Evolutionary conservation across 2,797 vertebrate genomes (phyloP).

Genomic region (Malacoraja senta): DNA sequence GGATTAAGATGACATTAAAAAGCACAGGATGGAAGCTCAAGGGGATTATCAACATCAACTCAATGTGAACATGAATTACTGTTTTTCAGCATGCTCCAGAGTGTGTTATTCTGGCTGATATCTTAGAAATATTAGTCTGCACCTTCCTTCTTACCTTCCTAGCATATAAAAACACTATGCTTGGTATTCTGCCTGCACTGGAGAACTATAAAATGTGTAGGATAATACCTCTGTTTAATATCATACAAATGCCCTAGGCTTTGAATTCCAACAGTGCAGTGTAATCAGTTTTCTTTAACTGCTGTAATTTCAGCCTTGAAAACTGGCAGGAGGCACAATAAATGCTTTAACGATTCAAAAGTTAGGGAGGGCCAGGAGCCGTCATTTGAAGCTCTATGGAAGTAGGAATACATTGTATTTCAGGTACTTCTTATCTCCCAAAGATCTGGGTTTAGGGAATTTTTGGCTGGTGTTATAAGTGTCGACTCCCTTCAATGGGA

Average conservation of each 20-base stretch:
- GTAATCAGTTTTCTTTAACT: not conserved
- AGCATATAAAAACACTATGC: not conserved
- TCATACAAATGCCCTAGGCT: not conserved
- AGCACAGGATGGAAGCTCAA: conserved; percentile 5
- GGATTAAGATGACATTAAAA: conserved; percentile 18
- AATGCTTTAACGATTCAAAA: not conserved
- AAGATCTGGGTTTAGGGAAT: not conserved
- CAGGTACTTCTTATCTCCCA: not conserved
- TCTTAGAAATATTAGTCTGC: not conserved
- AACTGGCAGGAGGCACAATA: not conserved
- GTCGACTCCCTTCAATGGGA: not conserved
- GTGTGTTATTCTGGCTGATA: not conserved
- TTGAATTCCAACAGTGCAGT: not conserved
- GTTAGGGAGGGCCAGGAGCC: not conserved
- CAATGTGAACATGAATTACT: not conserved
- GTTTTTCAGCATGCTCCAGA: not conserved
- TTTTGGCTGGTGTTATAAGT: not conserved
- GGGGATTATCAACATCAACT: not conserved
- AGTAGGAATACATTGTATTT: not conserved
- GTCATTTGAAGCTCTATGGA: not conserved
- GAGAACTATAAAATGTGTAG: not conserved
- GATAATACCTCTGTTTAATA: not conserved
- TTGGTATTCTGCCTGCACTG: not conserved
- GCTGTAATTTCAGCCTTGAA: not conserved
- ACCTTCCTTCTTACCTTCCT: not conserved